Evolutionary conservation across 2,797 vertebrate genomes (phyloP).

Genomic region (Aphelocoma californica): DNA sequence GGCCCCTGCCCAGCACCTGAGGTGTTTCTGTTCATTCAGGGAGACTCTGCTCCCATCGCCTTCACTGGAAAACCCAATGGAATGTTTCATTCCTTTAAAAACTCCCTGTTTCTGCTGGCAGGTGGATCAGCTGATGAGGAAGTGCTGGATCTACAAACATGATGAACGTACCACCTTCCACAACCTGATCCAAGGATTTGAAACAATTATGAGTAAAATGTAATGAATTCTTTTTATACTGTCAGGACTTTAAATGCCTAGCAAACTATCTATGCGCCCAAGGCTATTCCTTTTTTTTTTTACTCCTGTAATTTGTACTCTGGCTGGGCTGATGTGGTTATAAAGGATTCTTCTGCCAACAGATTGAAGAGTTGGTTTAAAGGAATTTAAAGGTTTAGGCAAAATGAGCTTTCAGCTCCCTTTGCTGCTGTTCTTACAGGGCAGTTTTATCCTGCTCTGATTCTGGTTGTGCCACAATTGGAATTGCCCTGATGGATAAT

Average conservation of each 20-base stretch:
- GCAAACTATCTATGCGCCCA: neutral
- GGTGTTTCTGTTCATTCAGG: accelerated
- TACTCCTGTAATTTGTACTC: conserved; percentile 49
- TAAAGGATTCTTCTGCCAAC: neutral
- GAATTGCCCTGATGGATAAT: neutral
- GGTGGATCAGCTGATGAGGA: conserved; percentile 93
- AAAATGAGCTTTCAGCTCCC: neutral
- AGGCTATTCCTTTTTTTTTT: neutral
- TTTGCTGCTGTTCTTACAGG: neutral
- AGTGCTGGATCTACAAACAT: conserved; percentile 88
- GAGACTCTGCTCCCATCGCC: accelerated
- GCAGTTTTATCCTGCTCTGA: neutral
- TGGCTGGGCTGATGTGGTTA: conserved; percentile 1
- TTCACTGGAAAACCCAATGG: accelerated
- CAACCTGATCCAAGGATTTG: conserved; percentile 86
- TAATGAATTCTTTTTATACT: conserved; percentile 8
- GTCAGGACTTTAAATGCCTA: neutral
- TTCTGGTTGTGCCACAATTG: neutral
- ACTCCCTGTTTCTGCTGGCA: conserved; percentile 10
- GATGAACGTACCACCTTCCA: conserved; percentile 86
- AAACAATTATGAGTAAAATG: conserved; percentile 75
- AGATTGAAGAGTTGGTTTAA: neutral
- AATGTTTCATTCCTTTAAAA: neutral
- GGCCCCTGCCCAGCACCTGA: neutral
- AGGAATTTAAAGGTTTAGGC: neutral